Percentiles rank a stretch among this genome's conserved stretches.
Evolutionary conservation across 2,888 invertebrate genomes (phyloP).

Genomic region (Nymphalis polychloros): DNA sequence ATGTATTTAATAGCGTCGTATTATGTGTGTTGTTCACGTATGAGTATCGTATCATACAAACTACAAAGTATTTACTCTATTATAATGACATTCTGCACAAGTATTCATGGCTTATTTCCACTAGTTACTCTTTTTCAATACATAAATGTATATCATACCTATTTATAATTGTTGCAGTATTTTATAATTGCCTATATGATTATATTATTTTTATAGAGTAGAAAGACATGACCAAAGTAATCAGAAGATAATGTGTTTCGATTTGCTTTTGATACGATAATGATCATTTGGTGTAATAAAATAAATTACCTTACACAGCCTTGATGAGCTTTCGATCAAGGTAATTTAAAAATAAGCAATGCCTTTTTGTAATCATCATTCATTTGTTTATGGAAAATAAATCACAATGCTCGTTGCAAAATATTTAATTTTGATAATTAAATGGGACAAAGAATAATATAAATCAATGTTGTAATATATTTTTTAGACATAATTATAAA

Average conservation of each 20-base stretch:
- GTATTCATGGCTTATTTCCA: no score
- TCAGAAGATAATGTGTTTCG: not conserved
- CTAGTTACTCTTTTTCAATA: no score
- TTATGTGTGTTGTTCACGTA: no score
- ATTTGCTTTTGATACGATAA: slow-evolving; percentile 3
- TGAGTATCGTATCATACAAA: no score
- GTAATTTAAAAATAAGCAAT: slow-evolving; percentile 11
- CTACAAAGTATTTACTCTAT: no score
- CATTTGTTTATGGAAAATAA: slow-evolving; percentile 8
- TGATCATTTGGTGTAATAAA: slow-evolving; percentile 14
- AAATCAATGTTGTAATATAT: no score
- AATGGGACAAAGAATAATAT: no score
- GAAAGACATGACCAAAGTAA: not conserved
- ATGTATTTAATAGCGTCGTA: no score
- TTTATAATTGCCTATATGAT: not conserved
- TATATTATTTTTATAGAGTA: not conserved
- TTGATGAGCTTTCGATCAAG: slow-evolving; percentile 22
- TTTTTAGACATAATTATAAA: no score
- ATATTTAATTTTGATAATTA: not conserved
- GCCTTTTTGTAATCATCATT: slow-evolving; percentile 12
- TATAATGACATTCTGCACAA: no score
- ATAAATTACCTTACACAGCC: slow-evolving; percentile 16
- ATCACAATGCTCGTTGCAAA: slow-evolving; percentile 8
- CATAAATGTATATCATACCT: no score
- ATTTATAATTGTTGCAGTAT: no score